Evolutionary conservation across 1,140 invertebrate species (phyloP).

Genomic region (Druon quercuslanigerum): DNA sequence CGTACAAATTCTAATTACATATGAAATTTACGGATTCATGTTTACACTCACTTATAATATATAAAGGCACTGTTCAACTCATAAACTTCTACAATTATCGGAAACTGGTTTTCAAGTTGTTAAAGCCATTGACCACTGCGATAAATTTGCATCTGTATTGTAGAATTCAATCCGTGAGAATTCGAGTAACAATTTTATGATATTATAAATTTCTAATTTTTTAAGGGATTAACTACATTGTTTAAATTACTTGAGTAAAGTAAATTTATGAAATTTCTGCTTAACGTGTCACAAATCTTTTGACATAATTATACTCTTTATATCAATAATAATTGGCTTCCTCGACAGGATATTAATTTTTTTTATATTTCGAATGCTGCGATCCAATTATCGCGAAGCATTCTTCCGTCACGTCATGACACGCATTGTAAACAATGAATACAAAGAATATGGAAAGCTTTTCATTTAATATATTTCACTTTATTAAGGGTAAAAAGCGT

Average conservation of each 20-base stretch:
- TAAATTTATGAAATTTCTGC: conserved; percentile 1
- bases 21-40: conserved; percentile 1
- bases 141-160: conserved; percentile 2
- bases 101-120: conserved; percentile 4
- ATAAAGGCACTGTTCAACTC: background rate
- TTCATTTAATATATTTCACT: background rate
- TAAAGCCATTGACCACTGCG: background rate
- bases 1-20: background rate
- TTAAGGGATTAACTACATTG: background rate
- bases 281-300: conserved; percentile 27
- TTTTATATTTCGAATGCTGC: conserved; percentile 35
- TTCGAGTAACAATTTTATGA: conserved; percentile 25
- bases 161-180: background rate
- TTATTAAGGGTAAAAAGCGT: background rate
- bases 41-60: background rate
- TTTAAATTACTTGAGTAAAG: background rate
- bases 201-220: conserved; percentile 31
- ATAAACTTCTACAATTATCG: background rate
- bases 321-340: conserved; percentile 42
- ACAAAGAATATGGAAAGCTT: conserved; percentile 1
- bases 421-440: conserved; percentile 7
- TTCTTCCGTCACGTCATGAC: background rate
- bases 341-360: conserved; percentile 43
- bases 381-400: conserved; percentile 12
- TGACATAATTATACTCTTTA: conserved; percentile 41